Conservation (phyloP, 1,140 invertebrate genomes). For the Popillia japonica region DNA sequence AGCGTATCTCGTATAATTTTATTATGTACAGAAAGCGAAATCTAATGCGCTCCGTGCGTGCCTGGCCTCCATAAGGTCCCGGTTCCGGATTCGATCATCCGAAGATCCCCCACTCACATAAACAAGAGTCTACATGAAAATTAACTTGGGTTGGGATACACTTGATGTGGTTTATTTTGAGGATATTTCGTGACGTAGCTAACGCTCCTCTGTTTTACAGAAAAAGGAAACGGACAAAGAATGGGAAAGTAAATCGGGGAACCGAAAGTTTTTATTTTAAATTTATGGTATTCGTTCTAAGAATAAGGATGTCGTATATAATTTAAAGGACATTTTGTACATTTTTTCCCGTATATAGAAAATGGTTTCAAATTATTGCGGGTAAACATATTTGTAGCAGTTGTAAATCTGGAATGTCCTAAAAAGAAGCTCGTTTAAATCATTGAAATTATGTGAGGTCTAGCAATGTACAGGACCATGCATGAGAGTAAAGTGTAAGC, state of each 20-base stretch:
- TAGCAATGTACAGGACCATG: too few species aligned
- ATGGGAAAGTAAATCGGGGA: background rate
- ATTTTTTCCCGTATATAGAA: too few species aligned
- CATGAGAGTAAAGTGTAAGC: too few species aligned
- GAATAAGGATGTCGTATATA: background rate
- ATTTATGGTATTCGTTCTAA: background rate
- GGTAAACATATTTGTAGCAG: too few species aligned
- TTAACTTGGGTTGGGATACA: constrained; percentile 5
- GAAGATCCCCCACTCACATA: constrained; percentile 13
- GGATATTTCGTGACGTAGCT: background rate
- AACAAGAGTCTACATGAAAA: constrained; percentile 25
- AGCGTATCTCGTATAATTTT: constrained; percentile 30
- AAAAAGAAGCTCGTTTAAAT: too few species aligned
- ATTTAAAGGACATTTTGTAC: too few species aligned
- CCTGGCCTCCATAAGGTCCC: constrained; percentile 21
- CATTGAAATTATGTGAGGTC: too few species aligned
- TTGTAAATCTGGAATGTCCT: too few species aligned
- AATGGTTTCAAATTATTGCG: too few species aligned
- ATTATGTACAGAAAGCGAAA: constrained; percentile 32
- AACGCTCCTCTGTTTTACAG: background rate
- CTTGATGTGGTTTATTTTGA: constrained; percentile 13
- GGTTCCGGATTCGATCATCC: constrained; percentile 28
- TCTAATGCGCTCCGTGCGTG: constrained; percentile 26
- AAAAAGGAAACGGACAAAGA: background rate
- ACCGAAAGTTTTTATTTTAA: background rate